phyloP scores from a whole-genome alignment of 2,797 vertebrate species.

The Falco biarmicus region DNA sequence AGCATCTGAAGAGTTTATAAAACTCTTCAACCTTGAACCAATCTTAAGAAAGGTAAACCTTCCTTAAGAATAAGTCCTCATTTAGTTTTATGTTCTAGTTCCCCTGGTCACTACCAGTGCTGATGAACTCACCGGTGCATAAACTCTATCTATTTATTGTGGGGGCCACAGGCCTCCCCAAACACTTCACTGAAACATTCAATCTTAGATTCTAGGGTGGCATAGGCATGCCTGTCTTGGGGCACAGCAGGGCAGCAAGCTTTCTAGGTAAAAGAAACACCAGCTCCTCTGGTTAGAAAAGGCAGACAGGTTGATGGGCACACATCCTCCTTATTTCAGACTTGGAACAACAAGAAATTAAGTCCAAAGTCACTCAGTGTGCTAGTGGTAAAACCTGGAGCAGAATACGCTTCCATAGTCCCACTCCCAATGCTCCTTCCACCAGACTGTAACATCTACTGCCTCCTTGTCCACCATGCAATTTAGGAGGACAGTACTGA shows the following conservation, averaged over 20 bases:
- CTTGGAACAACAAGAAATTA: background rate
- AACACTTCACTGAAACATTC: background rate
- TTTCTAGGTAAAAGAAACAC: background rate
- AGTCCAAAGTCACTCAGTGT: background rate
- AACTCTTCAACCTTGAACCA: background rate
- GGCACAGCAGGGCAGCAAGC: background rate
- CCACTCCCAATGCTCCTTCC: background rate
- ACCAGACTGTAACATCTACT: background rate
- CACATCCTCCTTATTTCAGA: background rate
- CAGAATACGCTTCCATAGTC: background rate
- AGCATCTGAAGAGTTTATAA: background rate
- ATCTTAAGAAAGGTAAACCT: background rate
- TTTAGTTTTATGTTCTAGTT: background rate
- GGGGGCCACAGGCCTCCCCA: background rate
- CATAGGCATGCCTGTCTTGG: background rate
- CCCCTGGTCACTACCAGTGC: background rate
- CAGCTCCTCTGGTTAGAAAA: background rate
- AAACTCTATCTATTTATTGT: background rate
- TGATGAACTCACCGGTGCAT: background rate
- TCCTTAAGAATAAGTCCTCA: background rate
- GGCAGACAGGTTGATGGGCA: background rate
- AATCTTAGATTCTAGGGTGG: background rate
- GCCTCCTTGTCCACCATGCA: background rate
- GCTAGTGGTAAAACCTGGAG: background rate
- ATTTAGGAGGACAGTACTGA: background rate